Conservation (phyloP, 2,113 vertebrate genomes). For the Austrofundulus limnaeus region DNA sequence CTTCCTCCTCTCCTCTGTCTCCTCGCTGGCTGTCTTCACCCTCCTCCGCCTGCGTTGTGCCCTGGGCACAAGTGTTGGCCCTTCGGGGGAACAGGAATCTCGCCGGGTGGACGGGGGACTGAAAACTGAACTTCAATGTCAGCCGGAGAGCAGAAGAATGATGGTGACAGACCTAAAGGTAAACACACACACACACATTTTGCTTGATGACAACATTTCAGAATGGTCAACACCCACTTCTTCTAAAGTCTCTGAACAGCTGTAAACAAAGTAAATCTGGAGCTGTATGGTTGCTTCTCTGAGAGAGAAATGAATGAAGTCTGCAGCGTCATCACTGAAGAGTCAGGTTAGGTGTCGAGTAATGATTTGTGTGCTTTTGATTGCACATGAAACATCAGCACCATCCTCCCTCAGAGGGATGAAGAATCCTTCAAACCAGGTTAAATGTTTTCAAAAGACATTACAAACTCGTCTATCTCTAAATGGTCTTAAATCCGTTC, state of each 20-base stretch:
- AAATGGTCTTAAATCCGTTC: no score
- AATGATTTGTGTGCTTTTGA: not conserved
- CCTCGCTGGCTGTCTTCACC: conserved; percentile 22
- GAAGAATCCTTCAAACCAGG: not conserved
- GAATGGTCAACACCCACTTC: conserved; percentile 47
- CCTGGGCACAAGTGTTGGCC: conserved; percentile 35
- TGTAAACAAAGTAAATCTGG: conserved; percentile 6
- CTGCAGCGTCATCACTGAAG: not conserved
- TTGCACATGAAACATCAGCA: not conserved
- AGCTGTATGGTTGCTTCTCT: not conserved
- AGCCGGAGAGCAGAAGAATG: conserved; percentile 66
- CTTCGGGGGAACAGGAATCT: conserved; percentile 54
- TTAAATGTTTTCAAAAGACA: not conserved
- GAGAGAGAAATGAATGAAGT: conserved; percentile 29
- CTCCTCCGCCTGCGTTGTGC: conserved; percentile 25
- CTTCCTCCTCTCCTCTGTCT: conserved; percentile 28
- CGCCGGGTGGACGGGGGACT: conserved; percentile 42
- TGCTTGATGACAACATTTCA: conserved; percentile 19
- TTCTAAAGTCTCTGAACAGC: conserved; percentile 18
- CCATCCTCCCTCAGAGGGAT: not conserved
- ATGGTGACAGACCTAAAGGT: conserved; percentile 73
- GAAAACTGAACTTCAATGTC: conserved; percentile 75
- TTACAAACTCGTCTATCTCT: not conserved
- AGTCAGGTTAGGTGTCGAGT: not conserved
- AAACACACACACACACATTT: conserved; percentile 31